Percentiles rank a stretch among this genome's conserved stretches.
Conservation (phyloP, 1,140 invertebrate species). For the Lordiphosa clarofinis region DNA sequence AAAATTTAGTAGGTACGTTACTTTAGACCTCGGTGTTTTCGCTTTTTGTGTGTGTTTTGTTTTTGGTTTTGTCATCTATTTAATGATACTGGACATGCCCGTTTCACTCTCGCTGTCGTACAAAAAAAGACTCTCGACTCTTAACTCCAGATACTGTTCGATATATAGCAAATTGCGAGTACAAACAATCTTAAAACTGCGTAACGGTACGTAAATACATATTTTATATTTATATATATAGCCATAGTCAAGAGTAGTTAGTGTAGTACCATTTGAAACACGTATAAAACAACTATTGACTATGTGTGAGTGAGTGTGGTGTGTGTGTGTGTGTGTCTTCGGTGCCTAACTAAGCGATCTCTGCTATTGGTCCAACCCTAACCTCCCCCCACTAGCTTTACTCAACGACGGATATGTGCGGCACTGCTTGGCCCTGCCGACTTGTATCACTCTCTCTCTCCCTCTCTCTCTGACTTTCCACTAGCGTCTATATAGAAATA, state of each 20-base stretch:
- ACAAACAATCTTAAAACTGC: constrained; percentile 75
- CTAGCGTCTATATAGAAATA: constrained; percentile 2
- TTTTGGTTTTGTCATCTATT: constrained; percentile 28
- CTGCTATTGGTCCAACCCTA: constrained; percentile 50
- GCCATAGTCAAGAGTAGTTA: constrained; percentile 58
- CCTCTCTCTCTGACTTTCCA: constrained; percentile 1
- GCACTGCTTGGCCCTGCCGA: constrained; percentile 38
- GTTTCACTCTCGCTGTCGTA: constrained; percentile 64
- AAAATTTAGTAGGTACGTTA: constrained; percentile 79
- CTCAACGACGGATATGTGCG: constrained; percentile 43
- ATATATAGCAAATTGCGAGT: constrained; percentile 74
- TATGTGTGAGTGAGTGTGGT: constrained; percentile 38
- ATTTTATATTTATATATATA: constrained; percentile 22
- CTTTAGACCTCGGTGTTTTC: constrained; percentile 78
- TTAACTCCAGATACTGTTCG: constrained; percentile 26
- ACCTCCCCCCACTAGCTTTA: neutral
- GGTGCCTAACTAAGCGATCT: constrained; percentile 55
- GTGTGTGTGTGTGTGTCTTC: constrained; percentile 15
- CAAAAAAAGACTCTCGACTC: constrained; percentile 46
- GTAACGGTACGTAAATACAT: constrained; percentile 57
- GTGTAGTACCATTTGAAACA: constrained; percentile 66
- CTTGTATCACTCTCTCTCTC: constrained; percentile 52
- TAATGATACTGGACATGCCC: constrained; percentile 66
- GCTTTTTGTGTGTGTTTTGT: constrained; percentile 45
- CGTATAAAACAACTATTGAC: constrained; percentile 74